Conservation (phyloP, 2,797 vertebrate species). For the Clarias platycephalus region DNA sequence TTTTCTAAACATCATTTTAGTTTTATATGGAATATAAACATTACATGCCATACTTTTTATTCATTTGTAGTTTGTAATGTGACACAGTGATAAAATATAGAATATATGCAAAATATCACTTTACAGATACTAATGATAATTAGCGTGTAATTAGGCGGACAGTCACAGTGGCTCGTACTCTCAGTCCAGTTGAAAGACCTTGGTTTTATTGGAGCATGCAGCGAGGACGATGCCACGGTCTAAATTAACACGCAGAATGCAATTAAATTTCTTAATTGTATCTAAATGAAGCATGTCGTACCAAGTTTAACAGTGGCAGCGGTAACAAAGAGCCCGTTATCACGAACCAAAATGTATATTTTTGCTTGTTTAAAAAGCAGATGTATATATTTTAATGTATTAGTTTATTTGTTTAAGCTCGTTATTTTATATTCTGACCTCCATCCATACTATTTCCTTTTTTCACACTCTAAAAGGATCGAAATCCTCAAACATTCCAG, state of each 20-base stretch:
- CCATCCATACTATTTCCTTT: neutral
- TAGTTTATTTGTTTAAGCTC: neutral
- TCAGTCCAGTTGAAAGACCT: constrained; percentile 13
- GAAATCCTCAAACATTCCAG: too few relatives aligned
- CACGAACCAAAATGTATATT: neutral
- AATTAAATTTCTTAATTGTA: constrained; percentile 48
- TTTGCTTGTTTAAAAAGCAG: neutral
- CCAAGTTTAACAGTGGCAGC: neutral
- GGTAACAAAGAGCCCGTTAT: neutral
- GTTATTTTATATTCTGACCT: neutral
- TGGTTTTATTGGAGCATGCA: constrained; percentile 35
- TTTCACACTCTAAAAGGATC: neutral
- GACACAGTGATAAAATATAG: neutral
- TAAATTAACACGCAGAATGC: constrained; percentile 41
- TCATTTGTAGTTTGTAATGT: neutral
- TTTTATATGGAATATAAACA: neutral
- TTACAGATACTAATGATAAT: constrained; percentile 11
- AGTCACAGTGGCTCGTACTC: neutral
- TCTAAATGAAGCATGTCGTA: constrained; percentile 33
- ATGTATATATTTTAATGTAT: neutral
- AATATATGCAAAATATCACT: constrained; percentile 22
- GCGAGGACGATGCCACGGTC: constrained; percentile 18
- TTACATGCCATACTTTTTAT: neutral
- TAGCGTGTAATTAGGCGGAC: constrained; percentile 24
- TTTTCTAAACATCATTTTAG: neutral